Percentiles rank a stretch among this genome's conserved stretches.
phyloP scores from a whole-genome alignment of 2,113 vertebrate species.

The Corvus moneduloides region DNA sequence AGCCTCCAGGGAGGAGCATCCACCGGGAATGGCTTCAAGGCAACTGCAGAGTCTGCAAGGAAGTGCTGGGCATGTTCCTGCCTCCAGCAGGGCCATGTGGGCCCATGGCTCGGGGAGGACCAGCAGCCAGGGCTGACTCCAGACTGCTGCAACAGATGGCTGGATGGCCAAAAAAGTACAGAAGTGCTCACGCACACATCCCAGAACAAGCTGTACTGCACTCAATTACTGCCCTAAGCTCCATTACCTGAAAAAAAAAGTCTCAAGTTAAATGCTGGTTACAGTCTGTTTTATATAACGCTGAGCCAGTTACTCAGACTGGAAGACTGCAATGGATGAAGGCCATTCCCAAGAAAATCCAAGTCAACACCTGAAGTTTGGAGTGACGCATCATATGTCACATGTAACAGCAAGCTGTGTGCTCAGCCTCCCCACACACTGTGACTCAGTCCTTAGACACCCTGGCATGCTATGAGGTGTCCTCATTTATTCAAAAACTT shows the following conservation, averaged over 20 bases:
- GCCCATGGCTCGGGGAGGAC: rapidly evolving
- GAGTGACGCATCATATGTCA: rapidly evolving
- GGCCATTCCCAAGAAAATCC: neutral
- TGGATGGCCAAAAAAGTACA: rapidly evolving
- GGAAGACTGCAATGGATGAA: neutral
- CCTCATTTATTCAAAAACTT: neutral
- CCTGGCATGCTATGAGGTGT: neutral
- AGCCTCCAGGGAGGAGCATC: neutral
- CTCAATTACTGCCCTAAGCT: neutral
- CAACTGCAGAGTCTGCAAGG: rapidly evolving
- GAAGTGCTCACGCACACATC: no score
- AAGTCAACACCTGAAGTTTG: neutral
- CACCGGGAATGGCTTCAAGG: rapidly evolving
- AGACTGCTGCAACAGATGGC: neutral
- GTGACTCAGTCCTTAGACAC: neutral
- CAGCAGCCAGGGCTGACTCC: neutral
- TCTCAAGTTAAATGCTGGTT: neutral
- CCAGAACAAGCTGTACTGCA: neutral
- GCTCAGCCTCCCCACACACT: neutral
- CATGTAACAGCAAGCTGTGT: rapidly evolving
- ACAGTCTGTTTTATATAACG: neutral
- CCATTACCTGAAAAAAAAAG: neutral
- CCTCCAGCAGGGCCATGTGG: neutral
- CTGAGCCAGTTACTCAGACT: neutral
- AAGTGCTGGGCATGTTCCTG: neutral